Base-by-base conservation (phyloP, 2,888 invertebrate species). In the Sesia bembeciformis region DNA sequence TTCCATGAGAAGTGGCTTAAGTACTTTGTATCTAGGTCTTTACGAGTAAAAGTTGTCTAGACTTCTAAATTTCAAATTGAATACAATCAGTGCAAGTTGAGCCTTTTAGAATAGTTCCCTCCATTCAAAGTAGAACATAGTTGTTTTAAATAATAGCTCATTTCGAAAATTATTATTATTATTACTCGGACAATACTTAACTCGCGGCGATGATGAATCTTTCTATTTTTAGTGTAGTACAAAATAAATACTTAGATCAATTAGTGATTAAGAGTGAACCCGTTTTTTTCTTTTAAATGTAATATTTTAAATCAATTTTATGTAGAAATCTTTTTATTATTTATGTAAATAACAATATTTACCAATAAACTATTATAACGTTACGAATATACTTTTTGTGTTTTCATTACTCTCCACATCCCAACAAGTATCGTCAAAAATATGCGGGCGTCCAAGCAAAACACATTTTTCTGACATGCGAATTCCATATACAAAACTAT, bases 301-400 rank as follows among this genome's bases (percentile, higher is more conserved):
- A 65, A 62, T 69, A 68, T 67, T 69, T 57, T 67, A 65, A 69
- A 74, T 70, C 68, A 67, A 62, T 59, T 61, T 65, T 62, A 66
- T 68, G 59, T 74, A 61, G 66, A 64, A 64, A 67, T 70, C 62
- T 74, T 76, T 68, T 70, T 70, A 72, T 81, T 80, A 80, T 82
- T 83, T 84, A 82, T 87, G 79, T 81, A 80, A 72, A 83, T 81
- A 79, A 51, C 8, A n/a, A 73, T 74, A 76, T 79, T 74, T 77
- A 81, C 67, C 68, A 66, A 65, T 66, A 66, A 64, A 40, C 55
- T 51, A 60, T 65, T 73, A 79, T 74, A 74, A 81, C 68, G 65
- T 74, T 80, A 78, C 67, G 63, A 40, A 52, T 67, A 70, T 74
- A 61, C 56, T 61, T 57, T 55, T 53, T 55, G 56, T 61, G 53